Percentiles rank a stretch among this genome's conserved stretches.
Evolutionary conservation across 2,888 invertebrate species (phyloP).

Genomic region (Pecten maximus): DNA sequence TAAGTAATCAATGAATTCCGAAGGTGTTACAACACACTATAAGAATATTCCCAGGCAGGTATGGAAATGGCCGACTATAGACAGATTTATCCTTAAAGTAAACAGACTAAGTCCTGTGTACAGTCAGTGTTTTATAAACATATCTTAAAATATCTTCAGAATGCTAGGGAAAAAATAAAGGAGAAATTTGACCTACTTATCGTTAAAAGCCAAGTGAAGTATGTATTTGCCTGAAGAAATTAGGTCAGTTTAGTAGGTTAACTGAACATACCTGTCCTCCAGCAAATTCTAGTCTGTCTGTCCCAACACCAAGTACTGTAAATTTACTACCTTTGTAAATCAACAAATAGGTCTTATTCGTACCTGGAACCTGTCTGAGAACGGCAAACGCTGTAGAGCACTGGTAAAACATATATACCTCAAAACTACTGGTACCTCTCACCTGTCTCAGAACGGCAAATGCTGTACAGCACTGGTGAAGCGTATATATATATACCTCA

Average conservation of each 20-base stretch:
- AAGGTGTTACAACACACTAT: background rate
- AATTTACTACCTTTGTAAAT: background rate
- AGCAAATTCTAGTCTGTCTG: background rate
- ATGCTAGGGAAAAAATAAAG: background rate
- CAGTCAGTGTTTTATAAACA: conserved; percentile 7
- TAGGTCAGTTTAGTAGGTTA: background rate
- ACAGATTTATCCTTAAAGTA: background rate
- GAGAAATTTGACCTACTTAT: background rate
- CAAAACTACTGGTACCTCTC: background rate
- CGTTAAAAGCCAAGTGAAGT: conserved; percentile 18
- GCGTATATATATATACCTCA: background rate
- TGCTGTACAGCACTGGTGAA: background rate
- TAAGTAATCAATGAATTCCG: background rate
- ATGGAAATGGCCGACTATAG: background rate
- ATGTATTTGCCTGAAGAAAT: background rate
- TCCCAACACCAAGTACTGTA: background rate
- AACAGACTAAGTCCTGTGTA: background rate
- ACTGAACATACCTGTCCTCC: background rate
- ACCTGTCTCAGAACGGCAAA: background rate
- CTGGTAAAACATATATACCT: too few relatives aligned
- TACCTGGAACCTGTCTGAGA: background rate
- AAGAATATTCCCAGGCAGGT: background rate
- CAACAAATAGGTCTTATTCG: background rate
- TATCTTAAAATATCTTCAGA: background rate
- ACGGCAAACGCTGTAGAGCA: too few relatives aligned